These are phyloP conservation scores for Octomys mimax DNA, from an alignment of 2,797 vertebrate genomes.

Conservation along the genomic window DNA sequence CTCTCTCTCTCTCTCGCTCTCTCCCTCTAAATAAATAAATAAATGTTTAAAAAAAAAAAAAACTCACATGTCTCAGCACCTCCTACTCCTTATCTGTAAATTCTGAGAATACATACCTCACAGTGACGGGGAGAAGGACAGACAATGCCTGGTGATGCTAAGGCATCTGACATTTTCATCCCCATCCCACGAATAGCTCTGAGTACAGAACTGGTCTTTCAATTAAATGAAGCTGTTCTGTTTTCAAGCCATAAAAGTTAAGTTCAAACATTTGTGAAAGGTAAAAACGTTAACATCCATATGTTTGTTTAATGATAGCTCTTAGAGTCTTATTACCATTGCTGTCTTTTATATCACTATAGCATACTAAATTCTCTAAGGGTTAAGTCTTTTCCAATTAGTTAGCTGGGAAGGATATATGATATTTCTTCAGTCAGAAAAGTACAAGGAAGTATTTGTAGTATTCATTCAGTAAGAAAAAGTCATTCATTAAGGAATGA, in stretches of 20 bases:
- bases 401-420: conserved; percentile 79
- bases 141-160: neutral
- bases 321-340: conserved; percentile 80
- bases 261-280: conserved; percentile 80
- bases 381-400: conserved; percentile 82
- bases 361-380: conserved; percentile 80
- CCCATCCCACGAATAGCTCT: neutral
- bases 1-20: no score
- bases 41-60: no score
- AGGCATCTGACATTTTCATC: conserved; percentile 26
- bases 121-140: neutral
- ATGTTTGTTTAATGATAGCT: conserved; percentile 83
- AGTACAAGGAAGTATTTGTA: conserved; percentile 83
- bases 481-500: conserved; percentile 84
- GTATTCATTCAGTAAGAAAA: conserved; percentile 75
- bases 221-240: conserved; percentile 56
- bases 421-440: conserved; percentile 77
- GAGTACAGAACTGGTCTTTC: conserved; percentile 48
- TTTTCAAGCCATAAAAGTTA: conserved; percentile 79
- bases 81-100: neutral
- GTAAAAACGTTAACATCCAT: conserved; percentile 76
- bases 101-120: neutral
- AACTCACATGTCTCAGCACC: neutral
- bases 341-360: conserved; percentile 79
- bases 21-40: no score